These are phyloP conservation scores for Heteronetta atricapilla DNA, from an alignment of 2,113 vertebrate genomes.

Conservation along the genomic window DNA sequence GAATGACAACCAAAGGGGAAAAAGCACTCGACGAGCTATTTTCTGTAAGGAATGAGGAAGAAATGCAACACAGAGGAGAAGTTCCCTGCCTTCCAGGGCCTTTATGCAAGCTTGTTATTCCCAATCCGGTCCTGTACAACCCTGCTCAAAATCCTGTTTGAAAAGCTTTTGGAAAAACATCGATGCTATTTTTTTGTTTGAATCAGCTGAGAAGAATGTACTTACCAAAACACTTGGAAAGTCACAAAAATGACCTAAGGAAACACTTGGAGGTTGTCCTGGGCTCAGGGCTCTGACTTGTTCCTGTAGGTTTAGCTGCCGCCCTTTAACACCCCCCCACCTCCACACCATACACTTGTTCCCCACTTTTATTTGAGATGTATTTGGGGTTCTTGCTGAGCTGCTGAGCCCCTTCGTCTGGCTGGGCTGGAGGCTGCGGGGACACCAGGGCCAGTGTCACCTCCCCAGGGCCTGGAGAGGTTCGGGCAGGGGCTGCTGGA, in stretches of 20 bases:
- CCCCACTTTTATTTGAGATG: background rate
- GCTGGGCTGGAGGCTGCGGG: background rate
- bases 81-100: background rate
- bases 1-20: background rate
- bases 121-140: background rate
- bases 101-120: background rate
- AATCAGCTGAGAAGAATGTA: constrained; percentile 26
- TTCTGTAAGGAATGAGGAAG: background rate
- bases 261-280: background rate
- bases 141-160: background rate
- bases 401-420: accelerated
- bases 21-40: background rate
- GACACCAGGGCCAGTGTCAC: background rate
- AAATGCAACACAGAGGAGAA: background rate
- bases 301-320: background rate
- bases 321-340: background rate
- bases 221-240: background rate
- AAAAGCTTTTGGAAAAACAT: constrained; percentile 8
- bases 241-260: background rate
- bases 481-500: background rate
- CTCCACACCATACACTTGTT: background rate
- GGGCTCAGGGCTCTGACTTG: background rate
- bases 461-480: background rate
- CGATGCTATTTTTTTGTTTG: background rate
- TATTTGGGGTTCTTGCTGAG: background rate